These are phyloP conservation scores for Xenopus laevis DNA, from an alignment of 2,113 vertebrate genomes.

Conservation along the genomic window DNA sequence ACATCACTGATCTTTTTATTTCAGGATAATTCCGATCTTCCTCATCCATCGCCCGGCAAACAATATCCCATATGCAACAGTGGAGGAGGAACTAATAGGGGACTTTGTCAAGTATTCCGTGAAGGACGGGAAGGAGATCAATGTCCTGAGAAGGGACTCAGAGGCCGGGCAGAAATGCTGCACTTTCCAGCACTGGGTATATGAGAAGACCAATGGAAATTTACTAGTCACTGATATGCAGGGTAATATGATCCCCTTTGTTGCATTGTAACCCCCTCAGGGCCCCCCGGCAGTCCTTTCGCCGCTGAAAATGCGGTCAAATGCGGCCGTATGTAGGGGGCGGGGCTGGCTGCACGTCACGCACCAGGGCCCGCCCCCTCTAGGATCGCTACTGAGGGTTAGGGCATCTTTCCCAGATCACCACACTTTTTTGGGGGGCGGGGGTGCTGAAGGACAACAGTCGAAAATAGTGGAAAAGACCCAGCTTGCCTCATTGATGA, in stretches of 20 bases:
- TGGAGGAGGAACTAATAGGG: constrained; percentile 93
- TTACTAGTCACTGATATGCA: constrained; percentile 95
- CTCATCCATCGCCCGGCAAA: constrained; percentile 88
- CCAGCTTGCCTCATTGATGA: no score
- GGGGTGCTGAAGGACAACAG: no score
- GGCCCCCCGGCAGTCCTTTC: no score
- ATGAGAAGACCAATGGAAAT: constrained; percentile 81
- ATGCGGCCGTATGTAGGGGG: no score
- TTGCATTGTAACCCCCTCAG: no score
- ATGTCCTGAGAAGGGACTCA: constrained; percentile 79
- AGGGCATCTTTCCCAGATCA: no score
- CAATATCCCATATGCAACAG: constrained; percentile 89
- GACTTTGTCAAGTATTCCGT: constrained; percentile 96
- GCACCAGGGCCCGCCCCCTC: no score
- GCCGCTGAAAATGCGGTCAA: no score
- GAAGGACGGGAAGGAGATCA: constrained; percentile 91
- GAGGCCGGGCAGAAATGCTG: constrained; percentile 96
- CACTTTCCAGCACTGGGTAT: constrained; percentile 96
- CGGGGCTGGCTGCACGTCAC: no score
- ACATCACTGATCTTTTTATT: not conserved
- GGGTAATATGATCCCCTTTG: constrained; percentile 62
- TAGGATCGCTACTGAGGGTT: no score
- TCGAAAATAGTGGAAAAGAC: no score
- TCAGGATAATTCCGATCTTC: constrained; percentile 93
- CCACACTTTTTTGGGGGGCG: no score